Evolutionary conservation across 2,888 invertebrate species (phyloP), one percentile per base, ranked within the genome.

Genomic region (Ariolimax columbianus): DNA sequence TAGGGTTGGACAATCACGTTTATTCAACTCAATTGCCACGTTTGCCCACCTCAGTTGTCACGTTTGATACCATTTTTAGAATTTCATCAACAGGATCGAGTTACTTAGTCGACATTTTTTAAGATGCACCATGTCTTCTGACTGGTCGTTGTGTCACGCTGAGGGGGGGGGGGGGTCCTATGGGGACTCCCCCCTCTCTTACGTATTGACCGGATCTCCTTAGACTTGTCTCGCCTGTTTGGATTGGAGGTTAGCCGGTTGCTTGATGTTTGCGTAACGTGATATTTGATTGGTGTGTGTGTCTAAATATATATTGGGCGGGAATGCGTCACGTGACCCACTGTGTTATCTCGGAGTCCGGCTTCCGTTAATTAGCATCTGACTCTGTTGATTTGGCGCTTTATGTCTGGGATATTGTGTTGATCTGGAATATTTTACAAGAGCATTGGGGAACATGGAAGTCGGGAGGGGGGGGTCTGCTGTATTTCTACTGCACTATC

Each of bases 311-410:
- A 78, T 36, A 55, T 38, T 63, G 77, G n/a, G 19, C 17, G 63
- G 38, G 38, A 59, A 40, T n/a, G 11, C 40, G 59, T 59, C 77
- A 63, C 63, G 77, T 59, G 59, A 78, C 77, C n/a, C n/a, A 36
- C 40, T 38, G 77, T 78, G 77, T 78, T 59, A 59, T 78, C 38
- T 59, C 59, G 36, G 38, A 11, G 77, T 78, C 59, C 63, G 77
- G 59, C 23, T 40, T n/a, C 40, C 26, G 30, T 59, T 78, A 78
- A 78, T 78, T 63, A 78, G 38, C n/a, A 59, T 11, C 9, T 23
- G 4, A 40, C 38, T 14, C 14, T 36, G 38, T 59, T 43, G 59
- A 63, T 38, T 63, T 47, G 4, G 38, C 17, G 40, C 47, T 23
- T 33, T 33, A n/a, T n/a, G 72, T 72, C n/a, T 51, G 77, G 51